Percentiles rank a stretch among this genome's conserved stretches.
These are phyloP conservation scores for Brachionus sp. DNA, from an alignment of 1,140 invertebrate species.

Conservation along the genomic window DNA sequence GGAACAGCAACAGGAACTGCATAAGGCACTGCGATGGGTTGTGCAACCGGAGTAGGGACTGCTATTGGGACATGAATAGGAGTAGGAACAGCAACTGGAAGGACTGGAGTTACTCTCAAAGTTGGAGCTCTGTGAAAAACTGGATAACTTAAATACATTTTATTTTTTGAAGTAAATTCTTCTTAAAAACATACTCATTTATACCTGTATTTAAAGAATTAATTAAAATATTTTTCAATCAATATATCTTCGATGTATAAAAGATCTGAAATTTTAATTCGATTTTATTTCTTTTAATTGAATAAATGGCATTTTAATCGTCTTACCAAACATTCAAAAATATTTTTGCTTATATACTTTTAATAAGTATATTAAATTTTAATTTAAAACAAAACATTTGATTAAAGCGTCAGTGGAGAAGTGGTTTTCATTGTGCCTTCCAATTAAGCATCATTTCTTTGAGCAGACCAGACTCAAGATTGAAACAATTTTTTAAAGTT, in stretches of 20 bases:
- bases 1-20: neutral
- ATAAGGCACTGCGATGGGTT: neutral
- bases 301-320: neutral
- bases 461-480: slow-evolving; percentile 84
- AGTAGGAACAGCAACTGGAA: neutral
- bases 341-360: too few relatives aligned
- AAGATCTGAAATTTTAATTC: neutral
- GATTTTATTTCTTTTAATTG: neutral
- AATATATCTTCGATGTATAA: neutral
- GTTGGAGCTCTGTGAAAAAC: neutral
- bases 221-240: neutral
- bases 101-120: neutral
- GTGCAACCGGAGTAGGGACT: neutral
- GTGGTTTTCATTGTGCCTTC: slow-evolving; percentile 86
- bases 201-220: neutral
- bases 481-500: neutral
- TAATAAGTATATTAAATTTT: too few relatives aligned
- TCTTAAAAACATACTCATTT: neutral
- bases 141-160: neutral
- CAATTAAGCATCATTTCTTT: slow-evolving; percentile 92
- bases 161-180: neutral
- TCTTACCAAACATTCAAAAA: too few relatives aligned
- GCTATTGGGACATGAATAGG: neutral
- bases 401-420: slow-evolving; percentile 71
- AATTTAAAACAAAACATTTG: too few relatives aligned